Conservation (phyloP, 1,140 invertebrate genomes). For the Cydia strobilella region DNA sequence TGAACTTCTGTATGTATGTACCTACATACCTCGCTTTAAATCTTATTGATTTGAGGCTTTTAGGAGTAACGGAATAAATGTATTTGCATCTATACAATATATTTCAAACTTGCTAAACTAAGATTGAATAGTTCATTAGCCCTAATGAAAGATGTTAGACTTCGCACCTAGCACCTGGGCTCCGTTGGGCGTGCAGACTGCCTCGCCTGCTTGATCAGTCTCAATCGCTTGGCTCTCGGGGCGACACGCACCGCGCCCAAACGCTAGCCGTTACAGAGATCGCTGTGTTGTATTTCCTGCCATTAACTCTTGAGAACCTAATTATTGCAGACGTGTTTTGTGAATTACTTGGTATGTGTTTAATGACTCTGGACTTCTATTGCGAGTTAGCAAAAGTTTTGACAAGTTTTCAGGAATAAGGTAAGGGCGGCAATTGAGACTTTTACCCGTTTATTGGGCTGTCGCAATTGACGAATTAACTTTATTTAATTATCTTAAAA, state of each 20-base stretch:
- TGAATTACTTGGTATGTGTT: neutral
- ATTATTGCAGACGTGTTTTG: neutral
- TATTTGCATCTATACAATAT: neutral
- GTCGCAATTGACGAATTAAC: neutral
- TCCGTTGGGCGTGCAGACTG: neutral
- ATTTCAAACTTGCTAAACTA: neutral
- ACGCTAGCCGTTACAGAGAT: neutral
- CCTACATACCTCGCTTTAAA: no score
- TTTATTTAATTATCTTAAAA: no score
- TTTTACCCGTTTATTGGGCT: neutral
- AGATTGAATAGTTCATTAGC: neutral
- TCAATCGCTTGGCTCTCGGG: neutral
- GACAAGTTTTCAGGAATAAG: neutral
- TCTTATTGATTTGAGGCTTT: no score
- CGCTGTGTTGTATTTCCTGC: neutral
- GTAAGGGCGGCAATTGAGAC: no score
- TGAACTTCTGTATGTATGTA: no score
- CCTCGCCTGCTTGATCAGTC: neutral
- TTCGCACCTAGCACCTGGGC: constrained; percentile 5
- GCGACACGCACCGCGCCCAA: neutral
- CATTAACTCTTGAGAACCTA: neutral
- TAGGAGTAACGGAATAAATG: no score
- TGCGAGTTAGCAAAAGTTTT: neutral
- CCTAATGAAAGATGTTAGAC: neutral
- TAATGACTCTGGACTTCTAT: neutral